phyloP scores from a whole-genome alignment of 2,113 vertebrate genomes.

The Peucedramus taeniatus region DNA sequence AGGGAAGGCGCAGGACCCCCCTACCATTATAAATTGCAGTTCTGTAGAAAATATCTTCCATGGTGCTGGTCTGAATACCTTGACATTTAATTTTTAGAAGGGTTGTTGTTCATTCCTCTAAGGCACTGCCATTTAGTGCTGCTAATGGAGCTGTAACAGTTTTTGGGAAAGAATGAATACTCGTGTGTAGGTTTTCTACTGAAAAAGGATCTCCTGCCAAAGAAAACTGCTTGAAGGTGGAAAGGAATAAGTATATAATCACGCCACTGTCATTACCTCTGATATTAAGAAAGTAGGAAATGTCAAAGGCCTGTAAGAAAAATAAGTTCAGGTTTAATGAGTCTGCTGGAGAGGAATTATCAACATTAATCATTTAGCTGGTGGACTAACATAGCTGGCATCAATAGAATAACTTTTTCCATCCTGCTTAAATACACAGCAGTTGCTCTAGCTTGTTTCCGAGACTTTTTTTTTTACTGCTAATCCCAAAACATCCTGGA shows the following conservation, averaged over 20 bases:
- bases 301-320: constrained; percentile 73
- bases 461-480: background rate
- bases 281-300: constrained; percentile 76
- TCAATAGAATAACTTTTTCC: constrained; percentile 69
- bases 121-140: constrained; percentile 55
- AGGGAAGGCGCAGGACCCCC: background rate
- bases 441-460: constrained; percentile 35
- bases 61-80: constrained; percentile 34
- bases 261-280: constrained; percentile 74
- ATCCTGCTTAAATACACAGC: constrained; percentile 32
- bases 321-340: constrained; percentile 73
- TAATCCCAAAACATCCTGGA: constrained; percentile 55
- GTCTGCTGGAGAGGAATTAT: constrained; percentile 74
- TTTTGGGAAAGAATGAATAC: constrained; percentile 69
- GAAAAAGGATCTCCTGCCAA: constrained; percentile 53
- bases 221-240: constrained; percentile 73
- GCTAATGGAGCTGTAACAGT: constrained; percentile 68
- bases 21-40: constrained; percentile 54
- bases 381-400: constrained; percentile 60
- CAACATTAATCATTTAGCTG: constrained; percentile 73
- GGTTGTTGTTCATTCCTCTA: constrained; percentile 23
- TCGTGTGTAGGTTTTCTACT: constrained; percentile 67
- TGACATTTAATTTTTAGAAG: constrained; percentile 38
- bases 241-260: constrained; percentile 78
- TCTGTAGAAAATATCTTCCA: constrained; percentile 54